Evolutionary conservation across 2,888 invertebrate genomes (phyloP), one percentile per base, ranked within the genome.

Genomic region (Eustalomyia histrio): DNA sequence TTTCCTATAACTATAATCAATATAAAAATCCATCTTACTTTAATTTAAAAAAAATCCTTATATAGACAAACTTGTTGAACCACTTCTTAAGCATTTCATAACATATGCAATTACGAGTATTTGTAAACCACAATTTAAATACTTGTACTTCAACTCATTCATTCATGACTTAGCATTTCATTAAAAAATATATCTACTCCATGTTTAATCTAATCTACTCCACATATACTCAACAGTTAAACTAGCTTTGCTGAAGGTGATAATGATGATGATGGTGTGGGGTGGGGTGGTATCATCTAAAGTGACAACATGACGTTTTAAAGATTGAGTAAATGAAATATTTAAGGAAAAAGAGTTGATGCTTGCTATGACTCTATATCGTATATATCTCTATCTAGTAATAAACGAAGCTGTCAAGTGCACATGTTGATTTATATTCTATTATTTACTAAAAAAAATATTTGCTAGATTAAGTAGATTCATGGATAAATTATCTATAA

Each of bases 61-160:
- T 10, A 29, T 16, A 29, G 12, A 33, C 14, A 76, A 81, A 81
- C 73, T 76, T 69, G 80, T 74, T 74, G 74, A 39, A 69, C 76
- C 18, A 71, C 69, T 80, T 73, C 69, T 80, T 73, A n/a, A 72
- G 6, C 21, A 61, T 67, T 72, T 16, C 35, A 71, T 53, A 65
- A 33, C 60, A 57, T 14, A 14, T 50, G 52, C 64, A 53, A 47
- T 55, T 35, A n/a, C n/a, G n/a, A n/a, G n/a, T n/a, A 61, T 63
- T 78, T 78, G 18, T 39, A 17, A 60, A 60, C 57, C 50, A 47
- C 58, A 58, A 67, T 53, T 60, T 47, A 1, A 50, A 55, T 57
- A 29, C 72, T 63, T 29, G 35, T 69, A 64, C 50, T 64, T 64
- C 29, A 69, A 64, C n/a, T 69, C 64, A 52, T 69, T 76, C 63